Evolutionary conservation across 1,140 invertebrate species (phyloP).

Genomic region (Mylabris phalerata): DNA sequence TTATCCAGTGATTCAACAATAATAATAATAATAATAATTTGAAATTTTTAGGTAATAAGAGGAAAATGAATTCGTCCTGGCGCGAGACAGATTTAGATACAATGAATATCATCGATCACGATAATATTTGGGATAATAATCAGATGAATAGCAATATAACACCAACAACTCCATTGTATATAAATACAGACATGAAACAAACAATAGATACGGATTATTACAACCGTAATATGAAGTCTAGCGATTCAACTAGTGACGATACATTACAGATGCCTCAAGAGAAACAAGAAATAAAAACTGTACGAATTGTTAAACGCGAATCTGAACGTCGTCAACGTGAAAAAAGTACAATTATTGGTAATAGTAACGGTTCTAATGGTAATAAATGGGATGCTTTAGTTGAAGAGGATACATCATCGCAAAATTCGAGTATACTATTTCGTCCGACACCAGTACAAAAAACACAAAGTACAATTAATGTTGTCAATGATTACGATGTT

Average conservation of each 20-base stretch:
- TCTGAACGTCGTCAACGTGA: slow-evolving; percentile 72
- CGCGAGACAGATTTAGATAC: slow-evolving; percentile 86
- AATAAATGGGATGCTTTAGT: slow-evolving; percentile 34
- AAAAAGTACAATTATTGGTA: slow-evolving; percentile 32
- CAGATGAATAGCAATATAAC: slow-evolving; percentile 6
- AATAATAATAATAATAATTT: background rate
- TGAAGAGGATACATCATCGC: slow-evolving; percentile 35
- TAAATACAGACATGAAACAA: slow-evolving; percentile 32
- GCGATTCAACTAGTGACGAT: slow-evolving; percentile 35
- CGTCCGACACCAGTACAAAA: slow-evolving; percentile 29
- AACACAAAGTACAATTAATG: slow-evolving; percentile 23
- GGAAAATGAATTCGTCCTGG: slow-evolving; percentile 53
- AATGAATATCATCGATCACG: slow-evolving; percentile 59
- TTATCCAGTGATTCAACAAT: background rate
- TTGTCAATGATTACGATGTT: slow-evolving; percentile 11
- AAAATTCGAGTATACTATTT: slow-evolving; percentile 30
- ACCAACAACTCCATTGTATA: slow-evolving; percentile 32
- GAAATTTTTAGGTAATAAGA: slow-evolving; percentile 30
- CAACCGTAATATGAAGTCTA: slow-evolving; percentile 26
- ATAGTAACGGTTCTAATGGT: slow-evolving; percentile 7
- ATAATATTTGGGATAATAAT: slow-evolving; percentile 33
- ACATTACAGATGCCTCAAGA: slow-evolving; percentile 49
- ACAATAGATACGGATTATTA: slow-evolving; percentile 23
- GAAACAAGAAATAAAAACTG: slow-evolving; percentile 84
- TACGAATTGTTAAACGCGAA: slow-evolving; percentile 87